Evolutionary conservation across 2,888 invertebrate species (phyloP), one percentile per base, ranked within the genome.

Genomic region (Pogonocherus hispidulus): DNA sequence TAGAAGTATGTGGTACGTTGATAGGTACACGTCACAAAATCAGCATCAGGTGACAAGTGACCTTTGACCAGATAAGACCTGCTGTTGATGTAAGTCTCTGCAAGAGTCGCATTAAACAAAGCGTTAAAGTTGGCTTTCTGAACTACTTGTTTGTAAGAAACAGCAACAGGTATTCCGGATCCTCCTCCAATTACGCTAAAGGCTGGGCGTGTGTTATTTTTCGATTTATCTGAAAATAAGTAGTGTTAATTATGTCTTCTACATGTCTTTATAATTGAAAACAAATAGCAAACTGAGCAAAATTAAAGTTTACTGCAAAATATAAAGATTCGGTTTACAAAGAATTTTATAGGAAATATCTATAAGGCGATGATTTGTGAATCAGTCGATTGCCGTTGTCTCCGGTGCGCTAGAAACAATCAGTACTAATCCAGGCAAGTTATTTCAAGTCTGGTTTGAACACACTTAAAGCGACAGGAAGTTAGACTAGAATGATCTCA

Each of bases 11-110:
- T 88, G 1, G 86, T 81, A 63, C 84, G 83, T 74, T 88, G 87
- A 72, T 85, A 85, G 59, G 85, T 83, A 4, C 84, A 83, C 68
- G 86, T 84, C 46, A 87, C 78, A 78, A 88, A 88, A 80, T 89
- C 89, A 2, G 86, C 87, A 78, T 87, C 87, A 5, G 89, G 88
- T 2, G 88, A 81, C 54, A 89, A 79, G 76, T 89, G 89, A 2
- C 88, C 88, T 44, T 87, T 80, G 1, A 87, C 80, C 63, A 88
- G 72, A 77, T 79, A 87, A 8, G 81, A 82, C 23, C 76, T 79
- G 6, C 74, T 68, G 52, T 76, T 81, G 8, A 86, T 79, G 69
- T 84, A 87, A 8, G 78, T 67, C 23, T 83, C 72, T 0, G 83
- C 81, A 41, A 79, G 47, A 11, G 69, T 73, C 5, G 80, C 62